These are phyloP conservation scores for Lasioglossum marginatum DNA, from an alignment of 2,888 invertebrate species.

Conservation along the genomic window DNA sequence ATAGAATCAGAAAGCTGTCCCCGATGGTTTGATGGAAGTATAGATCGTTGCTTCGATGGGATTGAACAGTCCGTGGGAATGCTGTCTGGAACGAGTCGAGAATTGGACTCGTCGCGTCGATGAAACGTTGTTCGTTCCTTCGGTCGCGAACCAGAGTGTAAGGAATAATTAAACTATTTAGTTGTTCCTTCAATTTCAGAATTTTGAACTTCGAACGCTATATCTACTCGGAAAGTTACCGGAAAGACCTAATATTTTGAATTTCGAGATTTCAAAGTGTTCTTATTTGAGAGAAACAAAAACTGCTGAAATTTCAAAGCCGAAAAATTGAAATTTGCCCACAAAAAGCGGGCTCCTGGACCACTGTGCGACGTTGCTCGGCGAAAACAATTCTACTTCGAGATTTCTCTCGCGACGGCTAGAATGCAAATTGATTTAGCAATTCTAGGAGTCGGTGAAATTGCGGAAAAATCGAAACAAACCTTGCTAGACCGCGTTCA, in stretches of 20 bases:
- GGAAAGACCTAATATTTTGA: too few relatives aligned
- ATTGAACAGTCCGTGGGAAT: not conserved
- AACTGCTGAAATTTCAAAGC: too few relatives aligned
- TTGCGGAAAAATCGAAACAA: not conserved
- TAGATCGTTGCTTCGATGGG: slow-evolving; percentile 15
- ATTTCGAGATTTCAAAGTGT: too few relatives aligned
- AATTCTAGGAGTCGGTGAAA: not conserved
- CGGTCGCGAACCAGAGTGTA: not conserved
- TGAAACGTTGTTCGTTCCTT: not conserved
- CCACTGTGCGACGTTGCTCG: not conserved
- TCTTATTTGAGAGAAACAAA: too few relatives aligned
- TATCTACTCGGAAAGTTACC: too few relatives aligned
- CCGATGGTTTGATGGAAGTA: slow-evolving; percentile 3
- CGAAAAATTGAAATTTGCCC: too few relatives aligned
- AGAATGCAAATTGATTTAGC: not conserved
- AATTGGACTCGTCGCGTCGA: not conserved
- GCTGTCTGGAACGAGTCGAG: not conserved
- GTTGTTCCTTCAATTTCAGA: too few relatives aligned
- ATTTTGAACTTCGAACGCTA: too few relatives aligned
- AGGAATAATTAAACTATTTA: too few relatives aligned
- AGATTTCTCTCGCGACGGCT: not conserved
- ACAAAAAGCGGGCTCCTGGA: too few relatives aligned
- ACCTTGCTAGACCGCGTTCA: not conserved
- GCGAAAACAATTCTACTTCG: not conserved
- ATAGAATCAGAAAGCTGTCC: slow-evolving; percentile 8